Evolutionary conservation across 1,140 invertebrate genomes (phyloP).

Genomic region (Trachymyrmex septentrionalis): DNA sequence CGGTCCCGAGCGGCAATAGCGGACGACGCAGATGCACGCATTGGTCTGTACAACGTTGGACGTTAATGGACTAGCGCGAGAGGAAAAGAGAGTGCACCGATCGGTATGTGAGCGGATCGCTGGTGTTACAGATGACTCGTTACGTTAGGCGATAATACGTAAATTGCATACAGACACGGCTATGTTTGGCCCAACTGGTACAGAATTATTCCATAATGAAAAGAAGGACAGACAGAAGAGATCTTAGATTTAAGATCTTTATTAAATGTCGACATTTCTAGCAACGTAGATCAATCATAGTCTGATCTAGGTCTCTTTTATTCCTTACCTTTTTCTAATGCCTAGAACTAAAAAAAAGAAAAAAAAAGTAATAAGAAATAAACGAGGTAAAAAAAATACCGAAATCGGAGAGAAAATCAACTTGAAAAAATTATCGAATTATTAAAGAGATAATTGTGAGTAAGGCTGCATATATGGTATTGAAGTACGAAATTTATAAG

Average conservation of each 20-base stretch:
- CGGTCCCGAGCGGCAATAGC: constrained; percentile 50
- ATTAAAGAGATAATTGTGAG: neutral
- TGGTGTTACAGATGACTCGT: constrained; percentile 47
- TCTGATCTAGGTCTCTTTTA: no score
- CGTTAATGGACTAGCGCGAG: constrained; percentile 51
- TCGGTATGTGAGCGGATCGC: constrained; percentile 29
- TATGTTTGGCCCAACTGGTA: neutral
- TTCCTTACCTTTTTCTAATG: no score
- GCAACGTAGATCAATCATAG: no score
- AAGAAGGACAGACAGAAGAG: neutral
- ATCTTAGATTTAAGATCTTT: neutral
- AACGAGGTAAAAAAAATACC: neutral
- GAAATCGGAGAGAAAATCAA: neutral
- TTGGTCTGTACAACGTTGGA: constrained; percentile 37
- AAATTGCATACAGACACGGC: neutral
- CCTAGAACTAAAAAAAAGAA: no score
- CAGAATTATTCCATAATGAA: neutral
- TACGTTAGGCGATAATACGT: constrained; percentile 18
- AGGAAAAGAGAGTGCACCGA: constrained; percentile 42
- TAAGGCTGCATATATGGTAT: neutral
- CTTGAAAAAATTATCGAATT: neutral
- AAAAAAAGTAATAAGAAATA: no score
- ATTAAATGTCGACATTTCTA: no score
- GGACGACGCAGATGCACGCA: constrained; percentile 59
- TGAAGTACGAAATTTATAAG: neutral